Conservation (phyloP, 2,113 vertebrate genomes). For the Rhineura floridana region DNA sequence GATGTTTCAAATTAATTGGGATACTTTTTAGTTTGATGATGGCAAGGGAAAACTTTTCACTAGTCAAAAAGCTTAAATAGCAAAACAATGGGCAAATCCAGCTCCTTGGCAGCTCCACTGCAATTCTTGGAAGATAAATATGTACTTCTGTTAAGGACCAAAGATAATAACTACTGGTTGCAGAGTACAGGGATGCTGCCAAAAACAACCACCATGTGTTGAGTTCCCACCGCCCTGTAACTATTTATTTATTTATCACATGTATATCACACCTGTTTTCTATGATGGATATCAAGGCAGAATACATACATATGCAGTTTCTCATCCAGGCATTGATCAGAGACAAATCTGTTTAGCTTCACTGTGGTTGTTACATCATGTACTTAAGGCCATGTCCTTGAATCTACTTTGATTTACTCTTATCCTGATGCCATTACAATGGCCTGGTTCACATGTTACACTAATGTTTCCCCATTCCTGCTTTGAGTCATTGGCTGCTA, state of each 20-base stretch:
- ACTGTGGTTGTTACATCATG: not conserved
- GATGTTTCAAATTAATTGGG: not conserved
- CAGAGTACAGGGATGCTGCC: not conserved
- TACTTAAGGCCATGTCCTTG: not conserved
- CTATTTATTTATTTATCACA: not conserved
- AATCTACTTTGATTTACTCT: not conserved
- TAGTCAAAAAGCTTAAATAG: not conserved
- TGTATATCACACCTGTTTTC: not conserved
- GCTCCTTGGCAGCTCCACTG: not conserved
- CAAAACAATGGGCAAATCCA: not conserved
- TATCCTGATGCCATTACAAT: not conserved
- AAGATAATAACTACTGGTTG: not conserved
- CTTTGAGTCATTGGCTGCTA: not conserved
- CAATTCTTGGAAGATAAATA: not conserved
- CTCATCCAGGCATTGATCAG: not conserved
- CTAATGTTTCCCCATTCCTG: not conserved
- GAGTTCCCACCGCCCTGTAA: not conserved
- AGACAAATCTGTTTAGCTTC: not conserved
- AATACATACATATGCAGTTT: not conserved
- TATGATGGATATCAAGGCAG: not conserved
- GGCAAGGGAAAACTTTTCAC: slow-evolving; percentile 10
- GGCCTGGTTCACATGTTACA: too few species aligned
- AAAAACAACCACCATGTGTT: not conserved
- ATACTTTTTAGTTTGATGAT: not conserved
- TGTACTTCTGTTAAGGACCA: not conserved